Conservation (phyloP, 2,113 vertebrate genomes). For the Axis porcinus region DNA sequence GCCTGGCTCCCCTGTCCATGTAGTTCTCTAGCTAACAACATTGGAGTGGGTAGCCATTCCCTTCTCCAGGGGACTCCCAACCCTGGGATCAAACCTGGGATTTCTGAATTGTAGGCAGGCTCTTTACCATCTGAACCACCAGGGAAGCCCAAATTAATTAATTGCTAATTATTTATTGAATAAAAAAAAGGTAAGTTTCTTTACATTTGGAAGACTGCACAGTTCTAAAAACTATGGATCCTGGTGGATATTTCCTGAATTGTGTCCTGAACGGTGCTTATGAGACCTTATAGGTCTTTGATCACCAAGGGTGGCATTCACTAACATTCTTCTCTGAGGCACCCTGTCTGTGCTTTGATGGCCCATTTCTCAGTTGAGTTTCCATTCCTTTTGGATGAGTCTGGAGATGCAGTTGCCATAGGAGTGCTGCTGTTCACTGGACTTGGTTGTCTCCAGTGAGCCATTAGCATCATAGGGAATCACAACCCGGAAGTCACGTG, state of each 20-base stretch:
- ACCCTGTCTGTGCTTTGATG: not conserved
- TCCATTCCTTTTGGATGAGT: not conserved
- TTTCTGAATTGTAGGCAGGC: not conserved
- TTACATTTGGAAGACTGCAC: not conserved
- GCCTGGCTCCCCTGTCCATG: not conserved
- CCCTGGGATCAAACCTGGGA: not conserved
- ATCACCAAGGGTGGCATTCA: rapidly evolving
- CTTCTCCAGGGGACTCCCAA: not conserved
- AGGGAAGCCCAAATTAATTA: not conserved
- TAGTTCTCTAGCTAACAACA: not conserved
- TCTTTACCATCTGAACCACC: not conserved
- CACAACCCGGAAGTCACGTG: rapidly evolving
- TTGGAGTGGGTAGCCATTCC: not conserved
- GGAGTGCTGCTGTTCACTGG: not conserved
- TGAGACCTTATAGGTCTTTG: rapidly evolving
- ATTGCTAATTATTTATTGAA: not conserved
- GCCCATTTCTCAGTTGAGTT: not conserved
- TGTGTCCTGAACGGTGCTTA: not conserved
- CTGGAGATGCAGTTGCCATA: not conserved
- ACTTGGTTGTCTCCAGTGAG: not conserved
- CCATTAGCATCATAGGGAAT: not conserved
- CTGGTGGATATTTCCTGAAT: not conserved
- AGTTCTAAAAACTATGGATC: not conserved
- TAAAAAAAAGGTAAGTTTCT: not conserved
- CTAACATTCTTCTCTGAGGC: not conserved